Evolutionary conservation across 2,888 invertebrate genomes (phyloP), one percentile per base, ranked within the genome.

Genomic region (Stenotaenia linearis): DNA sequence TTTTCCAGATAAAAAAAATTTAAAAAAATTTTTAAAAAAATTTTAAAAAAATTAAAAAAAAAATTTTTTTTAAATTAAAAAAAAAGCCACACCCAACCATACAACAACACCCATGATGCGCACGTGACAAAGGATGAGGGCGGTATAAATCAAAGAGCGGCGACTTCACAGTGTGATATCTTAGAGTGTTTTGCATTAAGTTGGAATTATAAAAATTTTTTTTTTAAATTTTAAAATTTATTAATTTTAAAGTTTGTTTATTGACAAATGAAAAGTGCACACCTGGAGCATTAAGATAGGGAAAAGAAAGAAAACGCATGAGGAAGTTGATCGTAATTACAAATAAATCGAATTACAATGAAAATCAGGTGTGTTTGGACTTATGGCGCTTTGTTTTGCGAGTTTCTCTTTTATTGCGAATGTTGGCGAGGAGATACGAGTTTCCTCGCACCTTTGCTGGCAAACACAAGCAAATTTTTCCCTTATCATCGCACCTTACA

Each of bases 401-500:
- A 45, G 18, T 15, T 61, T 61, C 25, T 45, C 23, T 25, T 61
- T 25, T 61, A 25, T 28, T 1, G n/a, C 56, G 4, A 23, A 56
- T 37, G 9, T 1, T n/a, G 15, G 45, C 45, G 15, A 5, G 15
- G 18, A 18, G 45, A 61, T 61, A 61, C 28, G 61, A 56, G 56
- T 61, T 61, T 61, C 61, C 61, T 61, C 61, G 61, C 61, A 61
- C 61, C 61, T 61, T 61, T 7, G 12, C 61, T 28, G 9, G 6
- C 61, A 23, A 61, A 61, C 15, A 61, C 25, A 61, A 61, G 25
- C 61, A 23, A 61, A 61, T 61, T 61, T 61, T 61, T 61, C 61
- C 61, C 61, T 61, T 61, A 61, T 61, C 61, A 25, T 61, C 61
- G 61, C 61, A 61, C 61, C 61, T 61, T 61, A 28, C 61, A 28